phyloP scores from a whole-genome alignment of 2,888 invertebrate genomes.

The Palloptera scutellata region DNA sequence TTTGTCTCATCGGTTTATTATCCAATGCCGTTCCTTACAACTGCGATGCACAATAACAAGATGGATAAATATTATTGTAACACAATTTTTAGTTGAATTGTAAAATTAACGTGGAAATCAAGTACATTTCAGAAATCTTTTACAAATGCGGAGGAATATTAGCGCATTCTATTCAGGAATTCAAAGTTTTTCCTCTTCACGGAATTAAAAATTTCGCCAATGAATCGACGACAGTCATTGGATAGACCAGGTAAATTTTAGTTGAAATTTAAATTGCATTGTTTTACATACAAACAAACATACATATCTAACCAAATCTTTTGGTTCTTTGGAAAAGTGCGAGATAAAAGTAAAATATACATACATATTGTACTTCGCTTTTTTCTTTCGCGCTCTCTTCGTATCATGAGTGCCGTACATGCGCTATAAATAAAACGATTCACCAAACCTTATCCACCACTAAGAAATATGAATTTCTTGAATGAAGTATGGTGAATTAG shows the following conservation, averaged over 20 bases:
- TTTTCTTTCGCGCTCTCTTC: not conserved
- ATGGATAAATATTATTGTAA: too few species aligned
- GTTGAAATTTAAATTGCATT: not conserved
- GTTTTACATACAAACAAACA: not conserved
- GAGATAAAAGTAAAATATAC: constrained; percentile 7
- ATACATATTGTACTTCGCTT: not conserved
- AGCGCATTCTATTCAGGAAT: too few species aligned
- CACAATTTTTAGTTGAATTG: too few species aligned
- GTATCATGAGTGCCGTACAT: not conserved
- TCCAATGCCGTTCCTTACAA: too few species aligned
- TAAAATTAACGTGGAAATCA: too few species aligned
- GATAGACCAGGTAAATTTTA: constrained; percentile 54
- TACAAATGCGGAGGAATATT: too few species aligned
- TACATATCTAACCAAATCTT: not conserved
- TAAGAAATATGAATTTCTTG: not conserved
- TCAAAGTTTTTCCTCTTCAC: constrained; percentile 28
- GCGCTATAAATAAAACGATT: not conserved
- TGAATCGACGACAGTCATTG: constrained; percentile 60
- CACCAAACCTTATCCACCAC: not conserved
- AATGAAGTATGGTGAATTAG: constrained; percentile 25
- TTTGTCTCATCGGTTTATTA: too few species aligned
- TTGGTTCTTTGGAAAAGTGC: not conserved
- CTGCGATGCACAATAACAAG: too few species aligned
- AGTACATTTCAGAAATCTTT: too few species aligned
- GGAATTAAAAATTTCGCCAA: constrained; percentile 48